A percentile compares a stretch with the other conserved stretches of the same genome.
phyloP scores from a whole-genome alignment of 2,888 invertebrate species.

The Lasioglossum malachurum region DNA sequence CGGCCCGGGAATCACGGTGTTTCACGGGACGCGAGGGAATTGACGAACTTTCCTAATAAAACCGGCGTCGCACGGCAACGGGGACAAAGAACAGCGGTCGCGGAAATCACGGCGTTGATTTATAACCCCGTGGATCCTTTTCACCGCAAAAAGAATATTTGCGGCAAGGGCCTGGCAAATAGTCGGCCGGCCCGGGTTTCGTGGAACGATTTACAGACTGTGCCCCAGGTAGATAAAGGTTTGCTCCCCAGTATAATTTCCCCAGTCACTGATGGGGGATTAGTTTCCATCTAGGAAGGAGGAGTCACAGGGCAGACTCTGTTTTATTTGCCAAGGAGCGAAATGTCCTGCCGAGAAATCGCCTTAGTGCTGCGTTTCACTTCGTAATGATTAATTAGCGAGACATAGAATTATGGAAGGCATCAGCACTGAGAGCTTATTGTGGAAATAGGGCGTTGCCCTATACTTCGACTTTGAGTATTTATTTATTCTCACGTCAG shows the following conservation, averaged over 20 bases:
- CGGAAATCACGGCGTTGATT: slow-evolving; percentile 35
- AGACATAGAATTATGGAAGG: neutral
- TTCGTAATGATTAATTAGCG: neutral
- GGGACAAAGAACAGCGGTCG: slow-evolving; percentile 32
- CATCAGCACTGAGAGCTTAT: neutral
- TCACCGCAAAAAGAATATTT: slow-evolving; percentile 35
- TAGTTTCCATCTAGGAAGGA: slow-evolving; percentile 19
- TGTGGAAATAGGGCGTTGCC: neutral
- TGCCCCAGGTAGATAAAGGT: slow-evolving; percentile 13
- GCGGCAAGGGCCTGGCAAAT: slow-evolving; percentile 30
- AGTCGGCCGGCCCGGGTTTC: slow-evolving; percentile 23
- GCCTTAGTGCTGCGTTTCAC: neutral
- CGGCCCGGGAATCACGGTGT: neutral
- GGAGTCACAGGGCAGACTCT: neutral
- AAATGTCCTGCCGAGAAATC: neutral
- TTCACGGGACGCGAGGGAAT: neutral
- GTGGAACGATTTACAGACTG: slow-evolving; percentile 36
- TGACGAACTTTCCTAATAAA: slow-evolving; percentile 27
- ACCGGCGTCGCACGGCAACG: neutral
- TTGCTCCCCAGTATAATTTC: slow-evolving; percentile 35
- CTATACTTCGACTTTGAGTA: neutral
- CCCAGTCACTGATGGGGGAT: slow-evolving; percentile 29
- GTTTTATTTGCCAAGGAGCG: slow-evolving; percentile 12
- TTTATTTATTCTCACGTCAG: too few relatives aligned
- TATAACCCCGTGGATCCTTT: slow-evolving; percentile 22